These are phyloP conservation scores for Toxonevra muliebris DNA, from an alignment of 2,888 invertebrate species.

Conservation along the genomic window DNA sequence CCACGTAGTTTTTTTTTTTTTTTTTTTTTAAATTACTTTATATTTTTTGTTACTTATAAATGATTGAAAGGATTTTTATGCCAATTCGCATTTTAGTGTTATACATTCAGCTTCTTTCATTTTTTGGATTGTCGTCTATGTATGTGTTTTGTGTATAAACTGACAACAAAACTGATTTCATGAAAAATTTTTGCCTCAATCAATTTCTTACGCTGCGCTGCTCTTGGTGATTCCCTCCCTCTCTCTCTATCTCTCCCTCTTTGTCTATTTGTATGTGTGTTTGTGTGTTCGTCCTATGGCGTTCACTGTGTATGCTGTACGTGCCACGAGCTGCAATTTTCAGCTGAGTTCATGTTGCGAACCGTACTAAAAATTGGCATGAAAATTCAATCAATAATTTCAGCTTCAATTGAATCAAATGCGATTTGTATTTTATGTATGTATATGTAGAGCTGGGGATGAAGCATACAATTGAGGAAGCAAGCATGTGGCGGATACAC, in stretches of 20 bases:
- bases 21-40: not conserved
- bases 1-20: not conserved
- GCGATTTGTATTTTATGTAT: conserved; percentile 44
- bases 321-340: conserved; percentile 56
- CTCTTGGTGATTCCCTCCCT: not conserved
- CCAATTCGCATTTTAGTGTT: conserved; percentile 1
- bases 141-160: not conserved
- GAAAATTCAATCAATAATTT: conserved; percentile 57
- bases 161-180: conserved; percentile 5
- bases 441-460: not conserved
- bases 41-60: not conserved
- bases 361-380: conserved; percentile 39
- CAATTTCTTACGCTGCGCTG: not conserved
- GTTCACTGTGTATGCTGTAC: conserved; percentile 48
- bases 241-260: too few species aligned
- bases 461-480: not conserved
- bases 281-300: conserved; percentile 21
- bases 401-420: conserved; percentile 58
- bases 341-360: conserved; percentile 50
- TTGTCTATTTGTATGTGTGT: too few species aligned
- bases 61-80: conserved; percentile 15
- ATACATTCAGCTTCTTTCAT: not conserved
- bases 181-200: not conserved
- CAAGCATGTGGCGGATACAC: not conserved
- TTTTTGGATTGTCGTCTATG: too few species aligned